phyloP scores from a whole-genome alignment of 2,113 vertebrate genomes.

The Fregata magnificens region DNA sequence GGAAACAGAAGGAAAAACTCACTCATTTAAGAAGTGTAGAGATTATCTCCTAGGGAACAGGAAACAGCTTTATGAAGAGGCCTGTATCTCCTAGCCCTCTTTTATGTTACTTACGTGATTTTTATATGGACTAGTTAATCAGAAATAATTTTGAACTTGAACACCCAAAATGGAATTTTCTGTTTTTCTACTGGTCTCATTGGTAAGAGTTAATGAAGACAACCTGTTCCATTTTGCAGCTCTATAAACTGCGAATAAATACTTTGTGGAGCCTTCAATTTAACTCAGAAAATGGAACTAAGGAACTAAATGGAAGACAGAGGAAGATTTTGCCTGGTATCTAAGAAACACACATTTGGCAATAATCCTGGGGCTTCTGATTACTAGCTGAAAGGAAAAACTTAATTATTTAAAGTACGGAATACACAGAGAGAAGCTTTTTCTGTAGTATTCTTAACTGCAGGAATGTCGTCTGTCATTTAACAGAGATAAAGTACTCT shows the following conservation, averaged over 20 bases:
- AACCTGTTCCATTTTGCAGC: not conserved
- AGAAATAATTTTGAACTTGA: not conserved
- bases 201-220: not conserved
- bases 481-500: not conserved
- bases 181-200: not conserved
- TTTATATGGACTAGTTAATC: not conserved
- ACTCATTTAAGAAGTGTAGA: not conserved
- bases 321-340: not conserved
- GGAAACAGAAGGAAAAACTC: not conserved
- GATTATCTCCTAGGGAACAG: not conserved
- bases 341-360: not conserved
- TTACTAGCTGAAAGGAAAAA: not conserved
- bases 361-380: not conserved
- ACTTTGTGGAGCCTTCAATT: not conserved
- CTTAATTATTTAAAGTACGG: not conserved
- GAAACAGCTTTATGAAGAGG: not conserved
- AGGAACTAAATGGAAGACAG: not conserved
- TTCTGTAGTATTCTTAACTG: not conserved
- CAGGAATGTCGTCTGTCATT: not conserved
- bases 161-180: not conserved
- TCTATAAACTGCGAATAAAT: not conserved
- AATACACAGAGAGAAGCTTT: not conserved
- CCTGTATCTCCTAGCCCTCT: not conserved
- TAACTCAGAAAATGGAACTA: not conserved
- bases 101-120: not conserved